phyloP scores from a whole-genome alignment of 2,888 invertebrate species.

The Xanthostigma xanthostigma region DNA sequence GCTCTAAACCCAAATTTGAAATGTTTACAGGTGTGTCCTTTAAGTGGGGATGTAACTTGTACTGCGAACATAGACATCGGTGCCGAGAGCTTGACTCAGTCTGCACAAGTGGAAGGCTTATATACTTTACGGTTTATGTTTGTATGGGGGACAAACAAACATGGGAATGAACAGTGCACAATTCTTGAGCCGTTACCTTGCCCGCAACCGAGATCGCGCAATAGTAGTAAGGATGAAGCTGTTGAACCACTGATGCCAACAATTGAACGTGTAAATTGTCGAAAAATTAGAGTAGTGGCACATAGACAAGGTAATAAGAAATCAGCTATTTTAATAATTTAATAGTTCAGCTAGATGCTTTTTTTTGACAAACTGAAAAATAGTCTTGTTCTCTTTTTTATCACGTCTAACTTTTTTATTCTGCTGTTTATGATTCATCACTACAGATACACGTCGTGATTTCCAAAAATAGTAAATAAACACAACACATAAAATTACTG shows the following conservation, averaged over 20 bases:
- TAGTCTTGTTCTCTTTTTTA: too few relatives aligned
- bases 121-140: conserved; percentile 15
- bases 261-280: conserved; percentile 4
- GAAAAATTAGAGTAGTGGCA: conserved; percentile 8
- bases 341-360: background rate
- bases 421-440: too few relatives aligned
- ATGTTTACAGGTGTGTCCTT: conserved; percentile 26
- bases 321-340: too few relatives aligned
- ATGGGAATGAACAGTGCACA: background rate
- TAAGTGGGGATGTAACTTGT: conserved; percentile 28
- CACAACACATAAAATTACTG: too few relatives aligned
- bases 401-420: too few relatives aligned
- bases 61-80: conserved; percentile 29
- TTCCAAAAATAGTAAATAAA: too few relatives aligned
- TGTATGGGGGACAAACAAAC: conserved; percentile 3
- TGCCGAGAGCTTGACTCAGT: conserved; percentile 20
- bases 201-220: background rate
- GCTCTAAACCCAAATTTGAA: too few relatives aligned
- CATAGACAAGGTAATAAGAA: conserved; percentile 5
- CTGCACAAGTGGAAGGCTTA: conserved; percentile 17
- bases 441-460: too few relatives aligned
- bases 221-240: too few relatives aligned
- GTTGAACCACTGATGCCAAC: conserved; percentile 7
- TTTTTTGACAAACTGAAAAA: too few relatives aligned
- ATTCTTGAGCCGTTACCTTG: background rate